Conservation (phyloP, 2,888 invertebrate species). For the Brachylomia viminalis region DNA sequence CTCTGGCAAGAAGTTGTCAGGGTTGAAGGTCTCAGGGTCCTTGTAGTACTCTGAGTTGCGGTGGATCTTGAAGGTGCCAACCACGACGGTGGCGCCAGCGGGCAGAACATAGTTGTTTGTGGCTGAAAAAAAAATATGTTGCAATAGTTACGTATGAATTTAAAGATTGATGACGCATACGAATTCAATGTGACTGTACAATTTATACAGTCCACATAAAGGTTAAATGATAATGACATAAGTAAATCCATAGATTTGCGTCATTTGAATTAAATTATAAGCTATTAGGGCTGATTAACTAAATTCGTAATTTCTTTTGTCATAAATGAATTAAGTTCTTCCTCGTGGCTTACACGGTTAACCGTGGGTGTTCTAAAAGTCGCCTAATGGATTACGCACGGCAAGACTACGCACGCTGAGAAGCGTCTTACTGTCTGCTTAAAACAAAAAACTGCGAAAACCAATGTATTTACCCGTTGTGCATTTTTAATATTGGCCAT, state of each 20-base stretch:
- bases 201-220: slow-evolving; percentile 27
- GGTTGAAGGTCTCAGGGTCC: slow-evolving; percentile 93
- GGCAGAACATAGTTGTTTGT: slow-evolving; percentile 92
- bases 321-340: neutral
- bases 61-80: slow-evolving; percentile 93
- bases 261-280: slow-evolving; percentile 21
- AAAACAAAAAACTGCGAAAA: neutral
- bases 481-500: neutral
- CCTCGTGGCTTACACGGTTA: neutral
- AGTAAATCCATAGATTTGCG: slow-evolving; percentile 37
- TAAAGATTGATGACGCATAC: slow-evolving; percentile 3
- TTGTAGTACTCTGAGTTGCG: slow-evolving; percentile 92
- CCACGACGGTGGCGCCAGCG: slow-evolving; percentile 93
- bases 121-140: slow-evolving; percentile 76
- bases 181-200: slow-evolving; percentile 31
- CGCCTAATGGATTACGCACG: neutral
- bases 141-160: slow-evolving; percentile 2
- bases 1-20: slow-evolving; percentile 95
- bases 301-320: slow-evolving; percentile 13
- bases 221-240: slow-evolving; percentile 50
- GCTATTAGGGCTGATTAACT: neutral
- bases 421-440: neutral
- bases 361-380: neutral
- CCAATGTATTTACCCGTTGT: neutral
- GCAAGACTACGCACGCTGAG: neutral